A percentile compares a stretch with the other conserved stretches of the same genome.
Evolutionary conservation across 1,140 invertebrate species (phyloP).

Genomic region (Drosophila mojavensis): DNA sequence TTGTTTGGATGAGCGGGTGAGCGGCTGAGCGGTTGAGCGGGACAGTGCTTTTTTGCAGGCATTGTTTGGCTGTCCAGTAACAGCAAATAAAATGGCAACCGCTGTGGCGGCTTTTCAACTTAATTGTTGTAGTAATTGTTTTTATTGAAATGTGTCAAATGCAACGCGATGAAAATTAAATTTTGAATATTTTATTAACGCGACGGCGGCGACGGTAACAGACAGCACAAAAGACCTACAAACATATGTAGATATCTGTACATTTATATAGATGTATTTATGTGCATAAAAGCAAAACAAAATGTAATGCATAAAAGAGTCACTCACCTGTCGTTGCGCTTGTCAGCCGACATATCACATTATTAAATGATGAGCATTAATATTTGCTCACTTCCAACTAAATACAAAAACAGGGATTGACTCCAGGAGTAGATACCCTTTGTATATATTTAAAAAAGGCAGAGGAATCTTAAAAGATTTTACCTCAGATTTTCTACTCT

Average conservation of each 20-base stretch:
- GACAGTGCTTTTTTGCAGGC: constrained; percentile 9
- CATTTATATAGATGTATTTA: too few species aligned
- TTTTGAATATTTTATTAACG: constrained; percentile 55
- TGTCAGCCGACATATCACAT: constrained; percentile 56
- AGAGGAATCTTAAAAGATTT: background rate
- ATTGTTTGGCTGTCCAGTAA: constrained; percentile 25
- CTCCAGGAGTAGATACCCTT: background rate
- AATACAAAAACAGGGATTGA: background rate
- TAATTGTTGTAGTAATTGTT: constrained; percentile 58
- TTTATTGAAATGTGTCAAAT: constrained; percentile 68
- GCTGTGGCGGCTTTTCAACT: constrained; percentile 45
- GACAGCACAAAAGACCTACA: constrained; percentile 3
- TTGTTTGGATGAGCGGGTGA: constrained; percentile 7
- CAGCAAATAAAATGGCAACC: constrained; percentile 46
- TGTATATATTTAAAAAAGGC: background rate
- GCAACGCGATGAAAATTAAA: constrained; percentile 63
- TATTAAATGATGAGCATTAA: constrained; percentile 56
- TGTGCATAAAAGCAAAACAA: constrained; percentile 22
- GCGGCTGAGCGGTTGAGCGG: background rate
- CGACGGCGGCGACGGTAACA: constrained; percentile 4
- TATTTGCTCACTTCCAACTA: constrained; percentile 35
- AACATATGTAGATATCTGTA: too few species aligned
- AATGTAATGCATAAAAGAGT: constrained; percentile 19
- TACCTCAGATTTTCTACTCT: too few species aligned
- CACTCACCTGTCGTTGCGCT: constrained; percentile 38